Conservation (phyloP, 2,797 vertebrate species). For the Malacoraja senta region DNA sequence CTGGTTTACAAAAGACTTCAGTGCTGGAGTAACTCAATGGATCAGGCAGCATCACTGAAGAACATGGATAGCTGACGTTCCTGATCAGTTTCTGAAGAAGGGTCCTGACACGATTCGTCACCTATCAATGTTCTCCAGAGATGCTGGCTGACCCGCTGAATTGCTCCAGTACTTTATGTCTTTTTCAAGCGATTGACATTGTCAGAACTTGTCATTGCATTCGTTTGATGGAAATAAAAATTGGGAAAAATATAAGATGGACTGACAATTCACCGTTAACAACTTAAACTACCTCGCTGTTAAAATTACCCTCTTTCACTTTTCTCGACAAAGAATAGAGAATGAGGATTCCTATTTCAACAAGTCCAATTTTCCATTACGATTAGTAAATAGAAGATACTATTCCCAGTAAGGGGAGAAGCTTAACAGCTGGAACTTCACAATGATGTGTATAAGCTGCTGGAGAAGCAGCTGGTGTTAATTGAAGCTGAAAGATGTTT, state of each 20-base stretch:
- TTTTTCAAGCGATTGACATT: too few species aligned
- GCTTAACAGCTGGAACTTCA: background rate
- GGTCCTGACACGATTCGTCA: too few species aligned
- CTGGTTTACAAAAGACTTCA: too few species aligned
- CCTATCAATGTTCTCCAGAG: too few species aligned
- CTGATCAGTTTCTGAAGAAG: too few species aligned
- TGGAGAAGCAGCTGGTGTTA: background rate
- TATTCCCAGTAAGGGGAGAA: background rate
- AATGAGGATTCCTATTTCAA: background rate
- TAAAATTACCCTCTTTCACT: background rate
- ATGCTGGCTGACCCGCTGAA: too few species aligned
- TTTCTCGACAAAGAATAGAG: background rate
- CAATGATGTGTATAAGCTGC: background rate
- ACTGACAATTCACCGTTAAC: background rate
- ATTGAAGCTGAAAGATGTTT: background rate
- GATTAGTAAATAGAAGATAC: background rate
- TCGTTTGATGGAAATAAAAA: background rate
- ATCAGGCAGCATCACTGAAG: too few species aligned
- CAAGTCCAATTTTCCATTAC: background rate
- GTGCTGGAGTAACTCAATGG: too few species aligned
- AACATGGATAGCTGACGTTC: too few species aligned
- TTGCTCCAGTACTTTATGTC: too few species aligned
- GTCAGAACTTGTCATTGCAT: background rate
- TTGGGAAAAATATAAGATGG: background rate
- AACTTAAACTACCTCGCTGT: background rate